phyloP scores from a whole-genome alignment of 2,888 invertebrate genomes.

The Philonicus albiceps region DNA sequence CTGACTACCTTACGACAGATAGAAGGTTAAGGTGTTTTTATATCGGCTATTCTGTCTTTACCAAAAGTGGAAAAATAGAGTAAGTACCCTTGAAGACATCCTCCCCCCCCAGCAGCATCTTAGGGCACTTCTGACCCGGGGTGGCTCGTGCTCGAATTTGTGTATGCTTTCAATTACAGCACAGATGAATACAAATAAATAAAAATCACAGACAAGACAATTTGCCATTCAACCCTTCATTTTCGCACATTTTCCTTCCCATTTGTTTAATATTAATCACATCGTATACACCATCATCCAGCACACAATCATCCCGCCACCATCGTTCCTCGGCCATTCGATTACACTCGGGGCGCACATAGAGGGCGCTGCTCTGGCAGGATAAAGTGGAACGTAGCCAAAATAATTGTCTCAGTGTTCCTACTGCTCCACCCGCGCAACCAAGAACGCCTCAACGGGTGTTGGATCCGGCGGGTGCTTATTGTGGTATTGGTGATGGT shows the following conservation, averaged over 20 bases:
- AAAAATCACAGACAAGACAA: constrained; percentile 50
- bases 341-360: constrained; percentile 36
- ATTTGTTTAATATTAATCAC: constrained; percentile 50
- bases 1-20: background rate
- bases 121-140: background rate
- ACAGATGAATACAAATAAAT: constrained; percentile 47
- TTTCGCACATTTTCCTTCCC: constrained; percentile 49
- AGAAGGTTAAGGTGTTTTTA: background rate
- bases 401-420: constrained; percentile 46
- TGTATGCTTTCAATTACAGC: constrained; percentile 16
- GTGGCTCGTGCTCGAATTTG: background rate
- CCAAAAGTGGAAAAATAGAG: background rate
- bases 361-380: background rate
- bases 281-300: constrained; percentile 45
- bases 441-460: background rate
- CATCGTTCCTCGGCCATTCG: constrained; percentile 40
- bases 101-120: background rate
- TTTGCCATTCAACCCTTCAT: constrained; percentile 50
- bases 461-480: background rate
- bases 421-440: background rate
- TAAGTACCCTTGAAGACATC: background rate
- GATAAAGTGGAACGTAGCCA: constrained; percentile 46
- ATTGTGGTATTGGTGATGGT: background rate
- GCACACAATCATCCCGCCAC: constrained; percentile 38
- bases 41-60: background rate